Base-by-base conservation (phyloP, 2,797 vertebrate species). In the Bradypodion ventrale region DNA sequence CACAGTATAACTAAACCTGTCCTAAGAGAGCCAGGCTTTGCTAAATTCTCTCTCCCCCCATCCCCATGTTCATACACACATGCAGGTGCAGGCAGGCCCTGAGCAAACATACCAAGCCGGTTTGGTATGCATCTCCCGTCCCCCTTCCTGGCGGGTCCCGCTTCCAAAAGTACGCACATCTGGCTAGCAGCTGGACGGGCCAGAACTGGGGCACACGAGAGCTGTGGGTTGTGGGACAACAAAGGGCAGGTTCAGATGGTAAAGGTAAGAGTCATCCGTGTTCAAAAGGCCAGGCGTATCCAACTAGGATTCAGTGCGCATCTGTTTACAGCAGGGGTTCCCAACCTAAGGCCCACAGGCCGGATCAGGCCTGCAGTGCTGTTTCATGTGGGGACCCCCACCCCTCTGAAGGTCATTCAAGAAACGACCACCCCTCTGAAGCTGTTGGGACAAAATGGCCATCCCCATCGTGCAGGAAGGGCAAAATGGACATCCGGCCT, bases 51-150 rank as follows among this genome's bases (percentile, higher is more conserved):
- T n/a, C n/a, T n/a, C n/a, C n/a, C 89, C 89, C 87, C 83, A 92
- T 52, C 10, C 52, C 89, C 89, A 86, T n/a, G n/a, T 83, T 92
- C 80, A 49, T 7, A 40, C 66, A 91, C 10, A 29, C 66, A 91
- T 92, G 90, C 95, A 96, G 95, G 95, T 95, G 94, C 92, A 93
- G 13, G 10, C 23, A 6, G 9, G 89, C 93, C 93, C 82, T 6
- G 70, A 89, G 95, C 92, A 89, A 89, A 90, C 93, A 94, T 92
- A 92, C 92, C 90, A 40, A 90, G 82, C 3, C 0, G 13, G 70
- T 94, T 86, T 94, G 91, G 92, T 92, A 94, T 81, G 93, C 90
- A 89, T 15, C 27, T 23, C 92, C 93, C 92, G 15, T 15, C 8
- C 49, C 8, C 49, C 9, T 56, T 56, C 52, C 52, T 16, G 52